Evolutionary conservation across 2,888 invertebrate species (phyloP), one percentile per base, ranked within the genome.

Genomic region (Drosophila eohydei): DNA sequence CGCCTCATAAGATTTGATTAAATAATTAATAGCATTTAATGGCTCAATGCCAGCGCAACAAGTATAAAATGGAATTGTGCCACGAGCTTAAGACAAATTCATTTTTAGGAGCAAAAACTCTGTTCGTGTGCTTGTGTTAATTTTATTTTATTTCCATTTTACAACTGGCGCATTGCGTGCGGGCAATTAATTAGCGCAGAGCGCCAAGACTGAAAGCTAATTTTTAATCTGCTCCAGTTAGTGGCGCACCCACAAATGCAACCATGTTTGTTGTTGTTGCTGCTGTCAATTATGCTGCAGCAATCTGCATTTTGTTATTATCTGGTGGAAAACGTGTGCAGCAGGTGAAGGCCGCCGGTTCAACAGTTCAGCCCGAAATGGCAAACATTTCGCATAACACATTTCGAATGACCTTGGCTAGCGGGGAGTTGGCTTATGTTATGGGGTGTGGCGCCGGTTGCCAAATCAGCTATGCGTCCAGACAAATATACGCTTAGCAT

Each of bases 21-120:
- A 72, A 70, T 79, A 79, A 82, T 88, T 88, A 85, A 82, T 82
- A 55, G 72, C 51, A 48, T 65, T 78, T 68, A 70, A 84, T 74
- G 82, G 56, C 74, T 59, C 48, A 64, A 69, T 46, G 65, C 26
- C 67, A 57, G 54, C 40, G 81, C 82, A 82, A 82, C 82, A 82
- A 85, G 88, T 82, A 71, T 59, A 48, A 67, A 80, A 68, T 12
- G 14, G 11, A 28, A 56, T 54, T 59, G 43, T 28, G 50, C 28
- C 12, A 4, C 11, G 14, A 12, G 40, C 16, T 34, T 28, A 43
- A 54, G 67, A 40, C 2, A 84, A 82, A 79, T 69, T 58, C 67
- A 72, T 58, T 71, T 43, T 40, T 5, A 44, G 43, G 8, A 43
- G 21, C 16, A 21, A 21, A 21, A 21, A 21, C 21, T 21, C 21